Conservation (phyloP, 2,113 vertebrate species). For the Elachura formosa region DNA sequence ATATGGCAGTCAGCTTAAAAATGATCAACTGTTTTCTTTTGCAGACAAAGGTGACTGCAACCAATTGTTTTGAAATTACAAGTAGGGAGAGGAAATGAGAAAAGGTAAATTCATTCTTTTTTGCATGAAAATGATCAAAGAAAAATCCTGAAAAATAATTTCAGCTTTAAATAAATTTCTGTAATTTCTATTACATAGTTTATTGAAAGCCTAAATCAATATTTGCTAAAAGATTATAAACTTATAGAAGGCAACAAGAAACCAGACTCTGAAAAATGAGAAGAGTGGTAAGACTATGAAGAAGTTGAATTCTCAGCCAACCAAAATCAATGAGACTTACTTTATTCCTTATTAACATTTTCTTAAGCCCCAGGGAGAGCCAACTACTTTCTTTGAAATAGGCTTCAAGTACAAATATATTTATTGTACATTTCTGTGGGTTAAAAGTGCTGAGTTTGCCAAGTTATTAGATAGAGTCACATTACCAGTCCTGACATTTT, state of each 20-base stretch:
- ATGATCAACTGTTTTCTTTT: not conserved
- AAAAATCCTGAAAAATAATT: not conserved
- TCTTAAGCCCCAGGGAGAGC: not conserved
- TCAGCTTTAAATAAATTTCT: not conserved
- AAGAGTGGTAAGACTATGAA: not conserved
- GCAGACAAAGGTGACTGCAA: not conserved
- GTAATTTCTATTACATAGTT: not conserved
- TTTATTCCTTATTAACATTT: not conserved
- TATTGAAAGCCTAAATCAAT: not conserved
- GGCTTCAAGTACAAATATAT: not conserved
- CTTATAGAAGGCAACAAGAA: not conserved
- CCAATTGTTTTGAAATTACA: not conserved
- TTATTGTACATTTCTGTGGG: not conserved
- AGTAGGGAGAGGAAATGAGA: not conserved
- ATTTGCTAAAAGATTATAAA: not conserved
- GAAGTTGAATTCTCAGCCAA: not conserved
- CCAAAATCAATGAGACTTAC: not conserved
- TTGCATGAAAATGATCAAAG: not conserved
- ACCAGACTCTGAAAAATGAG: not conserved
- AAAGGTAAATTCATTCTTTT: not conserved
- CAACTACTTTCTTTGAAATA: not conserved
- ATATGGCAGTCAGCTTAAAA: not conserved
- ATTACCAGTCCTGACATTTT: not conserved
- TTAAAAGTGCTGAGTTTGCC: not conserved
- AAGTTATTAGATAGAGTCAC: not conserved